Evolutionary conservation across 2,113 vertebrate species (phyloP).

Genomic region (Ctenodactylus gundi): DNA sequence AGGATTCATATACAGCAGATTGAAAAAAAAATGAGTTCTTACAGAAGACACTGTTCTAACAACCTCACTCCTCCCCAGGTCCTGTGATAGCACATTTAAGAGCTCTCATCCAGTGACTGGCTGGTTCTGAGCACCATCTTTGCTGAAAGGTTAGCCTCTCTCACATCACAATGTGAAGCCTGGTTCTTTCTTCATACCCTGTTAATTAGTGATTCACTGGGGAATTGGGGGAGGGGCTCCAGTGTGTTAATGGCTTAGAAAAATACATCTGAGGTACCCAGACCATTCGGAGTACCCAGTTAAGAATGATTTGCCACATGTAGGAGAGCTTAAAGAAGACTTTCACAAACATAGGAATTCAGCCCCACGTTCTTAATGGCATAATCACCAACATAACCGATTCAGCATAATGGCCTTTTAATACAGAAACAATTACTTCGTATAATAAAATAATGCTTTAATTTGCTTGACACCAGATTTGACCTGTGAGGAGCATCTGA

Average conservation of each 20-base stretch:
- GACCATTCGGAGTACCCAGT: slow-evolving; percentile 67
- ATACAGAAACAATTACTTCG: slow-evolving; percentile 76
- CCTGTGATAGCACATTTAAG: not conserved
- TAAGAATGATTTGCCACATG: slow-evolving; percentile 74
- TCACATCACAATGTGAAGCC: not conserved
- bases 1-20: not conserved
- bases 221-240: slow-evolving; percentile 32
- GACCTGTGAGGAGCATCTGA: slow-evolving; percentile 64
- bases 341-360: slow-evolving; percentile 17
- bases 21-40: not conserved
- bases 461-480: slow-evolving; percentile 70
- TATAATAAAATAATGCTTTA: slow-evolving; percentile 78
- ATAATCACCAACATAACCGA: slow-evolving; percentile 67
- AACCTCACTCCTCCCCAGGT: not conserved
- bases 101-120: not conserved
- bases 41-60: not conserved
- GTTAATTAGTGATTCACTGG: slow-evolving; percentile 61
- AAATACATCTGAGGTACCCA: slow-evolving; percentile 54
- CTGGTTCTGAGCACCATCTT: not conserved
- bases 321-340: slow-evolving; percentile 30
- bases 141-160: not conserved
- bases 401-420: slow-evolving; percentile 74
- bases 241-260: slow-evolving; percentile 64
- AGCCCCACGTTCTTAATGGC: slow-evolving; percentile 57
- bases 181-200: slow-evolving; percentile 41